phyloP scores from a whole-genome alignment of 2,113 vertebrate species.

The Eidolon helvum region DNA sequence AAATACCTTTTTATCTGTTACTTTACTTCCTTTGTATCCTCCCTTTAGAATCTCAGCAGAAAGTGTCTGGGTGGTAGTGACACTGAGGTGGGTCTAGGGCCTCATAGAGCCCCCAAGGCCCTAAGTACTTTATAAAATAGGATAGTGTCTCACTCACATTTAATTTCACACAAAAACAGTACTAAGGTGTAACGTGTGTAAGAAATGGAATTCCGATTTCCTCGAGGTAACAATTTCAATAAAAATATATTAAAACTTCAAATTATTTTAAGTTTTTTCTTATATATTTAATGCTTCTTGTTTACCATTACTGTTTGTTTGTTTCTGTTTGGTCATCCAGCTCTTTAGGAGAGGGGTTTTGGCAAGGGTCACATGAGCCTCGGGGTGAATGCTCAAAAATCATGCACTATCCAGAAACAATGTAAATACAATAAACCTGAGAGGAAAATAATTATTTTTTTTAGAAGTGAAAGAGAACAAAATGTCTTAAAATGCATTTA shows the following conservation, averaged over 20 bases:
- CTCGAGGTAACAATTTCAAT: not conserved
- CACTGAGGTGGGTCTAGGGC: not conserved
- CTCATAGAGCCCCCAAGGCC: not conserved
- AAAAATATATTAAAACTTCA: not conserved
- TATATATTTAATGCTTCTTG: not conserved
- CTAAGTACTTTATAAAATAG: not conserved
- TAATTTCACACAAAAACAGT: not conserved
- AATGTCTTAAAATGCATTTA: not conserved
- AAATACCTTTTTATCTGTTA: not conserved
- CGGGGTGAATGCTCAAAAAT: not conserved
- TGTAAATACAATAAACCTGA: not conserved
- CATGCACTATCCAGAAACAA: not conserved
- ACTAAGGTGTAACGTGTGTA: not conserved
- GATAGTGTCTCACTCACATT: not conserved
- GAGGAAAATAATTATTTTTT: not conserved
- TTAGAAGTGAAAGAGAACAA: not conserved
- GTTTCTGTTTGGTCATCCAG: not conserved
- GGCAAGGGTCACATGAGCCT: not conserved
- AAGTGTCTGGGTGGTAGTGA: not conserved
- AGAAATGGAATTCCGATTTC: not conserved
- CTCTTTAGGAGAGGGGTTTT: not conserved
- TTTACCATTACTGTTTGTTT: not conserved
- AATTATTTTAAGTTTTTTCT: not conserved
- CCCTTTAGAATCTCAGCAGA: not conserved
- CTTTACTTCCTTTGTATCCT: not conserved